A percentile compares a stretch with the other conserved stretches of the same genome.
These are phyloP conservation scores for Tadarida brasiliensis DNA, from an alignment of 2,797 vertebrate species.

Conservation along the genomic window DNA sequence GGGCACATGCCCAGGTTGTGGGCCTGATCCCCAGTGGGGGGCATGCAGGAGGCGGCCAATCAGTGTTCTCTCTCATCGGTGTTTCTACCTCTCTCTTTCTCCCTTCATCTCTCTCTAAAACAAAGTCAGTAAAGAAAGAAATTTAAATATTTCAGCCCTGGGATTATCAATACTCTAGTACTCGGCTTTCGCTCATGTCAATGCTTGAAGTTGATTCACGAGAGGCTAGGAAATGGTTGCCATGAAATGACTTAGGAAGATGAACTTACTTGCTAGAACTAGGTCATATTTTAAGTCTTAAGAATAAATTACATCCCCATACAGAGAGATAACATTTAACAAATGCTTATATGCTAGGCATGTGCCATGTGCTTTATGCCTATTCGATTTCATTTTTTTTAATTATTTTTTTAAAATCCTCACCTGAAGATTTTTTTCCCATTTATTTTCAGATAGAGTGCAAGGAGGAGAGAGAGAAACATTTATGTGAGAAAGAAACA, in stretches of 20 bases:
- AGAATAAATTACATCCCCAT: not conserved
- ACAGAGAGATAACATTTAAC: not conserved
- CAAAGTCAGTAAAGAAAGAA: too few species aligned
- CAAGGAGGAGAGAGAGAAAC: too few species aligned
- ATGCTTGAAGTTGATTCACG: not conserved
- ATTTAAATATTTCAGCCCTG: slow-evolving; percentile 7
- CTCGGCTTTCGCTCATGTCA: not conserved
- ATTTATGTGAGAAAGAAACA: too few species aligned
- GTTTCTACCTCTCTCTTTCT: too few species aligned
- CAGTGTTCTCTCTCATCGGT: too few species aligned
- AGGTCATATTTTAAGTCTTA: not conserved
- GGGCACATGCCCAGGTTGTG: too few species aligned
- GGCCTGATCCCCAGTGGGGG: too few species aligned
- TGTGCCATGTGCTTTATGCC: not conserved
- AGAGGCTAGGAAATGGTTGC: not conserved
- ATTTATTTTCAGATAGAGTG: too few species aligned
- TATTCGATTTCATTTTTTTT: not conserved
- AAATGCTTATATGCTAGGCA: not conserved
- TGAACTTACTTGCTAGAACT: not conserved
- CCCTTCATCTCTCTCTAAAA: too few species aligned
- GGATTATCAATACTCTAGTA: not conserved
- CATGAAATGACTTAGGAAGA: not conserved
- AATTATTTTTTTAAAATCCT: too few species aligned
- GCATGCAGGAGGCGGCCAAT: too few species aligned
- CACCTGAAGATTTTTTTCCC: too few species aligned